Evolutionary conservation across 1,140 invertebrate genomes (phyloP).

Genomic region (Diplogasteroides magnus): DNA sequence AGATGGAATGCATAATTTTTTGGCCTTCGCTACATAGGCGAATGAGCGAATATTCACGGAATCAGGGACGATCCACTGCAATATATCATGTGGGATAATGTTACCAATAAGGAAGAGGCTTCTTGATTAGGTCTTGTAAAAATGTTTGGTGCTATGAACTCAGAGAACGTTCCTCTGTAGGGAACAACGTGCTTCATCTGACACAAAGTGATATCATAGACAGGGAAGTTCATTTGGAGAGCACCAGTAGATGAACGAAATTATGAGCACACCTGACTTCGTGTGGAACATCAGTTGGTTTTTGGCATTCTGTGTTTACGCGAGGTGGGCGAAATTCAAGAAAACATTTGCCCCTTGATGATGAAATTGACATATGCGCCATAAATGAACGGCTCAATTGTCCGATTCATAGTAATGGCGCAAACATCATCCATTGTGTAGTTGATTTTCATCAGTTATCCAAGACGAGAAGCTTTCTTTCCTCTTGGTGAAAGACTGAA

Average conservation of each 20-base stretch:
- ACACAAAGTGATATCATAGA: slow-evolving; percentile 19
- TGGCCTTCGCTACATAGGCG: slow-evolving; percentile 28
- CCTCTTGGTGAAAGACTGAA: slow-evolving; percentile 4
- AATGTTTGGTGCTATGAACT: slow-evolving; percentile 30
- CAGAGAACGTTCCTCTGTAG: slow-evolving; percentile 11
- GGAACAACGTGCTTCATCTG: slow-evolving; percentile 15
- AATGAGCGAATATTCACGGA: slow-evolving; percentile 4
- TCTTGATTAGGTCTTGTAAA: slow-evolving; percentile 21
- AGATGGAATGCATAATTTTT: slow-evolving; percentile 43
- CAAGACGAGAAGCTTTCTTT: slow-evolving; percentile 14
- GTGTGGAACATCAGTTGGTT: slow-evolving; percentile 39
- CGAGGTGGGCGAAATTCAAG: too few species aligned
- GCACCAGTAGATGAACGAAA: slow-evolving; percentile 30
- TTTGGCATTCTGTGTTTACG: too few species aligned
- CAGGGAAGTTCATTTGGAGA: slow-evolving; percentile 33
- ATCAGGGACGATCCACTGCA: slow-evolving; percentile 7
- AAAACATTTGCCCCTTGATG: too few species aligned
- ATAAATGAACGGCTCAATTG: too few species aligned
- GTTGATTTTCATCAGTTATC: background rate
- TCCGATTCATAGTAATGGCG: too few species aligned
- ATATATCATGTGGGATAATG: background rate
- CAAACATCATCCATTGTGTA: too few species aligned
- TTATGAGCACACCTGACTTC: slow-evolving; percentile 36
- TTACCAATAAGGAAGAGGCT: slow-evolving; percentile 17
- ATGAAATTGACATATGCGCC: too few species aligned